Evolutionary conservation across 2,113 vertebrate genomes (phyloP), one percentile per base, ranked within the genome.

Genomic region (Carassius gibelio): DNA sequence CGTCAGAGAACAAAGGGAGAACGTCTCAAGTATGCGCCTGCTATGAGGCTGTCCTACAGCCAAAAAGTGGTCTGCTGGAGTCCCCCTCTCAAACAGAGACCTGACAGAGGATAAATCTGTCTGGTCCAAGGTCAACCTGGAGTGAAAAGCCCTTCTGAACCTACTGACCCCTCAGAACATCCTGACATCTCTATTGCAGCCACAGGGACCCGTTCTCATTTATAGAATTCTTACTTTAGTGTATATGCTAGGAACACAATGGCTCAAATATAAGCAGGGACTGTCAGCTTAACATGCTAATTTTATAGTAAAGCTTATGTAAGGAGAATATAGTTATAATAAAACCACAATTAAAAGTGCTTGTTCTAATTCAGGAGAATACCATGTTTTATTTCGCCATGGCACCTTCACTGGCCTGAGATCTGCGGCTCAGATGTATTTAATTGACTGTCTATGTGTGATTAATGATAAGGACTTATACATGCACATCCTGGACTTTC

Each of bases 401-500:
- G 34, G 78, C 64, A 81, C 19, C 57, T 85, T 89, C 64, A 81
- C 75, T n/a, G 13, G 38, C 17, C 81, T 75, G 84, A 88, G 81
- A 84, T 87, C 81, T 48, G 66, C 42, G 76, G 81, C 88, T 89
- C 89, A 91, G 91, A 92, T 94, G 89, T 89, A 89, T 89, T 92
- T 94, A 94, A 94, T 94, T 95, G 94, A 94, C 92, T 94, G 92
- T 92, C 92, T 91, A 3, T 13, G 84, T 93, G 92, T 95, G 94
- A 95, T 95, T 94, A 95, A 95, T 95, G 93, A 92, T 92, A 91
- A 93, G 91, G 92, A 92, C 90, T 93, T 95, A 93, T 94, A 92
- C 96, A 96, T 96, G 96, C 95, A 94, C 95, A 93, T 96, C 93
- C 90, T 74, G 89, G 92, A 93, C 92, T 92, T 91, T 91, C 90